Conservation (phyloP, 2,797 vertebrate genomes). For the Eidolon dupreanum region DNA sequence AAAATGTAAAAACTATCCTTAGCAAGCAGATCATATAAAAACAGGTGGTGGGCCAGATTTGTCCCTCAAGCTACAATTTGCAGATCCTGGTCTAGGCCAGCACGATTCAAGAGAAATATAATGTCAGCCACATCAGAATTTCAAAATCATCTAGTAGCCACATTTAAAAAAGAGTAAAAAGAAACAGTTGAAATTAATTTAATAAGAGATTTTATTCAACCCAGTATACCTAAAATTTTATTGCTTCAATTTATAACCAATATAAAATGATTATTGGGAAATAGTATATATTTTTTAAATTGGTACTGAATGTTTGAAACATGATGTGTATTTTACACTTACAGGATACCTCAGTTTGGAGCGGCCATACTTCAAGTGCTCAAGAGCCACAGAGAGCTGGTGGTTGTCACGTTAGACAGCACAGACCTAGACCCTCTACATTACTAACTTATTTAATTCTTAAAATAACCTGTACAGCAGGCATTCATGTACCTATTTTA, state of each 20-base stretch:
- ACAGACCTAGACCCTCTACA: neutral
- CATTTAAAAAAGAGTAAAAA: neutral
- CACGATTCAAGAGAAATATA: neutral
- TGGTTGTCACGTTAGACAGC: neutral
- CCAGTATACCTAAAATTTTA: neutral
- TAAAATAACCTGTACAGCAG: neutral
- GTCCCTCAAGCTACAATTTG: neutral
- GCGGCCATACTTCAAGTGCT: neutral
- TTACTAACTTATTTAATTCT: neutral
- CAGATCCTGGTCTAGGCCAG: neutral
- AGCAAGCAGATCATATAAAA: neutral
- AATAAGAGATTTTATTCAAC: neutral
- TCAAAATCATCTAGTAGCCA: neutral
- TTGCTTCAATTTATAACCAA: neutral
- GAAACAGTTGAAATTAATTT: neutral
- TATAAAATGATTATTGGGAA: neutral
- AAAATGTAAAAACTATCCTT: neutral
- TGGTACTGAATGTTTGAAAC: neutral
- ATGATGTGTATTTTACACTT: neutral
- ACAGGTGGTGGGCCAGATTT: neutral
- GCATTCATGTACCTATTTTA: neutral
- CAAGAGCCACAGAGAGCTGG: neutral
- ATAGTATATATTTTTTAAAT: neutral
- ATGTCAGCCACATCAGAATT: neutral
- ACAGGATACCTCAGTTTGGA: neutral